A percentile compares a stretch with the other conserved stretches of the same genome.
Conservation (phyloP, 1,140 invertebrate species). For the Ectropis grisescens region DNA sequence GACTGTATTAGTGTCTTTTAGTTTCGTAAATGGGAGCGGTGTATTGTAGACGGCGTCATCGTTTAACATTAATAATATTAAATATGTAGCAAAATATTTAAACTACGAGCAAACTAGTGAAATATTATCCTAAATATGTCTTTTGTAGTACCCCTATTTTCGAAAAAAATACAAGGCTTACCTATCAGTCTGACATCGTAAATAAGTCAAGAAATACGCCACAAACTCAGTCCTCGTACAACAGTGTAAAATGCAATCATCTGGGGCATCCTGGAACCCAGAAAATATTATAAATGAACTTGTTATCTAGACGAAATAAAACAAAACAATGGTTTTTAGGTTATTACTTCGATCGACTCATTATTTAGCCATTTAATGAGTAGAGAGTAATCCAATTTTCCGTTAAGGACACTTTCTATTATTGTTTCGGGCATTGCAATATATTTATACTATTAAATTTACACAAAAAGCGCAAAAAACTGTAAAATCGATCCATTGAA, state of each 20-base stretch:
- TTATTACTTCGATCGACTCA: conserved; percentile 50
- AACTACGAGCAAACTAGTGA: too few species aligned
- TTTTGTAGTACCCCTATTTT: too few species aligned
- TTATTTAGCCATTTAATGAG: conserved; percentile 48
- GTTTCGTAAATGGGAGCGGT: too few species aligned
- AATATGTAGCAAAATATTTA: too few species aligned
- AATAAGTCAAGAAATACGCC: conserved; percentile 47
- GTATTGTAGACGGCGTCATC: too few species aligned
- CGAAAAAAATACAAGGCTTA: too few species aligned
- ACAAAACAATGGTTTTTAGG: conserved; percentile 21
- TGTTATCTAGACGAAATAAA: not conserved
- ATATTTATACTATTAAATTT: too few species aligned
- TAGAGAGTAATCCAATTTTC: conserved; percentile 35
- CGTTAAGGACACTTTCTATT: conserved; percentile 46
- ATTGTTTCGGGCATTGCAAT: conserved; percentile 54
- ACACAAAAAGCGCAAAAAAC: too few species aligned
- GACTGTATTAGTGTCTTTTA: too few species aligned
- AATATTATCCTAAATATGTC: too few species aligned
- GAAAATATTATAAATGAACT: conserved; percentile 13
- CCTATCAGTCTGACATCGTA: conserved; percentile 50
- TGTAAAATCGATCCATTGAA: too few species aligned
- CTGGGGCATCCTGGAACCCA: conserved; percentile 38
- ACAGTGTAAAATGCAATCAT: conserved; percentile 44
- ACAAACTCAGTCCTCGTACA: conserved; percentile 51
- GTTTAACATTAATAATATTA: too few species aligned